These are phyloP conservation scores for Drosophila bocqueti DNA, from an alignment of 1,140 invertebrate genomes.

Conservation along the genomic window DNA sequence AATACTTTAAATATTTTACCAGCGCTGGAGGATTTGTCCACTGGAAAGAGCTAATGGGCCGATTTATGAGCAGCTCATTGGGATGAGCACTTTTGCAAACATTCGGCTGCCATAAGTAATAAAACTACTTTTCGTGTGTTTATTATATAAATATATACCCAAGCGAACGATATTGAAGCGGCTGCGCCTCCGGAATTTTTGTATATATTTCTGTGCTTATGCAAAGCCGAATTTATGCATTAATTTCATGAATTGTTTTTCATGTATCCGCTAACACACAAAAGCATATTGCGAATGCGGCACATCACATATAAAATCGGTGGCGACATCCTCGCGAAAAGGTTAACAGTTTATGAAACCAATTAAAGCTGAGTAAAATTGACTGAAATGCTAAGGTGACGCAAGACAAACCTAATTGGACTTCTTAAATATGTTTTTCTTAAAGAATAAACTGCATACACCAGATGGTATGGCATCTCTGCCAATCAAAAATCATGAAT, in stretches of 20 bases:
- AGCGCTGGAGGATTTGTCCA: background rate
- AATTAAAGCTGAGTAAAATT: too few species aligned
- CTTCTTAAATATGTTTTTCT: too few species aligned
- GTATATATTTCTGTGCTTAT: background rate
- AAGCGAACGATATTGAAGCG: background rate
- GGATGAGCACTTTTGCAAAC: constrained; percentile 4
- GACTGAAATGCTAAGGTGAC: too few species aligned
- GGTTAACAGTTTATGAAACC: too few species aligned
- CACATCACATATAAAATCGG: too few species aligned
- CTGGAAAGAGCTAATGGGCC: background rate
- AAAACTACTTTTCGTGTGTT: background rate
- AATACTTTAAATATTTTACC: constrained; percentile 68
- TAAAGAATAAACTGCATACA: too few species aligned
- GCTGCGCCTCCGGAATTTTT: background rate
- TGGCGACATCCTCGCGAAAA: too few species aligned
- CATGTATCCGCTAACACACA: background rate
- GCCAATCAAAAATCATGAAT: background rate
- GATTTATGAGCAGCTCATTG: constrained; percentile 5
- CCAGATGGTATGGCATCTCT: background rate
- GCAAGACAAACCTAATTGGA: too few species aligned
- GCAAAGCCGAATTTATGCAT: background rate
- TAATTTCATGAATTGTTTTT: background rate
- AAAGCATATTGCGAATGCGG: background rate
- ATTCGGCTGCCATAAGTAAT: background rate
- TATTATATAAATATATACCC: background rate